A percentile compares a stretch with the other conserved stretches of the same genome.
Evolutionary conservation across 1,140 invertebrate species (phyloP).

Genomic region (Apolygus lucorum): DNA sequence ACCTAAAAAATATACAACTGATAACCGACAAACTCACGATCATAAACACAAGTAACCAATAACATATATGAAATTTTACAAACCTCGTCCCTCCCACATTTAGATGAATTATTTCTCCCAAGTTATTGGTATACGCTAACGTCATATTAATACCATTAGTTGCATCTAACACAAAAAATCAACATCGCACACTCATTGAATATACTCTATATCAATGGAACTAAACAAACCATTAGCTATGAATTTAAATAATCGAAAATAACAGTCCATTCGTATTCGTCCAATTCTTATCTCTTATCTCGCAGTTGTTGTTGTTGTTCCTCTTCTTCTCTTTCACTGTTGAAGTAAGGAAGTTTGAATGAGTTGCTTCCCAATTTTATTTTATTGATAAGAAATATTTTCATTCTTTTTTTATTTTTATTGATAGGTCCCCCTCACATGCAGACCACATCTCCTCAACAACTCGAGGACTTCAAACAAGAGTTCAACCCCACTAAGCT

Average conservation of each 20-base stretch:
- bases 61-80: slow-evolving; percentile 18
- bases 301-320: too few species aligned
- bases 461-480: too few species aligned
- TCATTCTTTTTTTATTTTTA: too few species aligned
- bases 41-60: not conserved
- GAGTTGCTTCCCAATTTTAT: too few species aligned
- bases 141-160: not conserved
- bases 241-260: not conserved
- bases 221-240: not conserved
- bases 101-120: slow-evolving; percentile 64
- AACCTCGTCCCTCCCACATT: slow-evolving; percentile 77
- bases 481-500: too few species aligned
- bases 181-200: not conserved
- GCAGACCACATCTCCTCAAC: too few species aligned
- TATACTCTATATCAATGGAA: not conserved
- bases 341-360: too few species aligned
- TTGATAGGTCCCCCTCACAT: too few species aligned
- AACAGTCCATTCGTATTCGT: too few species aligned
- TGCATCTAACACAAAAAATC: not conserved
- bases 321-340: too few species aligned
- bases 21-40: not conserved
- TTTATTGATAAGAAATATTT: too few species aligned
- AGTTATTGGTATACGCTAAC: slow-evolving; percentile 34
- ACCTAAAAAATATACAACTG: slow-evolving; percentile 49
- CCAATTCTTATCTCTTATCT: too few species aligned